phyloP scores from a whole-genome alignment of 2,113 vertebrate genomes.

The Crypturellus undulatus region DNA sequence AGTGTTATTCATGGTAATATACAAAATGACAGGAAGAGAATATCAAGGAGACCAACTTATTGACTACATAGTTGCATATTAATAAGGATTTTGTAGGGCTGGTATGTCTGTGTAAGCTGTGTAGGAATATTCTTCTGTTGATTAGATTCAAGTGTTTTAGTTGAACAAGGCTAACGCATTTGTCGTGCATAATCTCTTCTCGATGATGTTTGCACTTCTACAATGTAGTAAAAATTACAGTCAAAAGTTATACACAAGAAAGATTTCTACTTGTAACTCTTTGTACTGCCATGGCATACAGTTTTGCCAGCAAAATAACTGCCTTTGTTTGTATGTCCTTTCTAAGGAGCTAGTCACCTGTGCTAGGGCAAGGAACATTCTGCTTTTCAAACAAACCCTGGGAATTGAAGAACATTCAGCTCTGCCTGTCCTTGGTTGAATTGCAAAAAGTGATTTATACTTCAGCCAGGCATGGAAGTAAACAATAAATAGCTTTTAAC shows the following conservation, averaged over 20 bases:
- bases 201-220: constrained; percentile 60
- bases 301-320: constrained; percentile 65
- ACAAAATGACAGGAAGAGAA: background rate
- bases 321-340: constrained; percentile 61
- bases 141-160: background rate
- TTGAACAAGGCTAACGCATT: background rate
- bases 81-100: background rate
- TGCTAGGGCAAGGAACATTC: constrained; percentile 74
- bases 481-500: constrained; percentile 48
- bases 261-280: constrained; percentile 70
- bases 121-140: background rate
- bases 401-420: constrained; percentile 73
- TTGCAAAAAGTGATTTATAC: constrained; percentile 65
- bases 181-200: constrained; percentile 25
- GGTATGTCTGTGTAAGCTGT: background rate
- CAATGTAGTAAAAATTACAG: constrained; percentile 45
- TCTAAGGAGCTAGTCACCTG: constrained; percentile 71
- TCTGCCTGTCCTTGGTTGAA: constrained; percentile 64
- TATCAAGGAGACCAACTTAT: background rate
- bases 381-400: constrained; percentile 72
- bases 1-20: background rate
- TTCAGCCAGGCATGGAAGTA: constrained; percentile 58
- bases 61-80: background rate
- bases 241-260: constrained; percentile 57
- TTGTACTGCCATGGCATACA: constrained; percentile 57